Evolutionary conservation across 2,797 vertebrate genomes (phyloP).

Genomic region (Gymnothorax reevesii): DNA sequence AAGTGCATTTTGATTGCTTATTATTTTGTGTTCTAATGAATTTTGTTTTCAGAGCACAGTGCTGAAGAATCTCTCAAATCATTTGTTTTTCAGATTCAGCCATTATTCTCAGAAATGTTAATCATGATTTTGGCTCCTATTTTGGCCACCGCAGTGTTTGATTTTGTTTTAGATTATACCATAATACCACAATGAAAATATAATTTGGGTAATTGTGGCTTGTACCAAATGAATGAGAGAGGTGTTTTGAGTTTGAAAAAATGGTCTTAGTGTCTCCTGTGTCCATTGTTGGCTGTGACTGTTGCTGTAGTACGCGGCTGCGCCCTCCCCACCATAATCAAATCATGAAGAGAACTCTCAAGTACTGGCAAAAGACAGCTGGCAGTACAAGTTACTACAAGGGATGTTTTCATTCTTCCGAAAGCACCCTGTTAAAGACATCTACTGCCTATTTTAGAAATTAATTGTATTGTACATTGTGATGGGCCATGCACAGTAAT

Average conservation of each 20-base stretch:
- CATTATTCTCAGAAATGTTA: conserved; percentile 21
- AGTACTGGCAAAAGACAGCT: not conserved
- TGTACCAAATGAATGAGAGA: conserved; percentile 25
- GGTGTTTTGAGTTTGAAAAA: not conserved
- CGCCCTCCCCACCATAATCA: not conserved
- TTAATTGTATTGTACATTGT: not conserved
- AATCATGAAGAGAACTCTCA: not conserved
- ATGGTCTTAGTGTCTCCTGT: not conserved
- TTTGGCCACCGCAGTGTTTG: conserved; percentile 23
- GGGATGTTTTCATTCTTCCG: not conserved
- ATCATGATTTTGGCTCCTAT: conserved; percentile 35
- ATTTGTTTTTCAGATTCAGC: not conserved
- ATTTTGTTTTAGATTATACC: conserved; percentile 43
- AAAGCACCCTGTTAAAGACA: not conserved
- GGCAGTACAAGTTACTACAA: not conserved
- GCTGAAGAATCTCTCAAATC: conserved; percentile 44
- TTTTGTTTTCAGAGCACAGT: conserved; percentile 34
- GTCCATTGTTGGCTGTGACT: not conserved
- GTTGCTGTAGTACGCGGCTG: not conserved
- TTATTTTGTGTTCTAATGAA: conserved; percentile 13
- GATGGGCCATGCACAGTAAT: not conserved
- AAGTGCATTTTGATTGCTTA: not conserved
- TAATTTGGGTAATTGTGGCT: conserved; percentile 36
- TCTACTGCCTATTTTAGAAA: not conserved
- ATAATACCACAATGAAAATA: conserved; percentile 28